Evolutionary conservation across 2,113 vertebrate species (phyloP), one percentile per base, ranked within the genome.

Genomic region (Martes martes): DNA sequence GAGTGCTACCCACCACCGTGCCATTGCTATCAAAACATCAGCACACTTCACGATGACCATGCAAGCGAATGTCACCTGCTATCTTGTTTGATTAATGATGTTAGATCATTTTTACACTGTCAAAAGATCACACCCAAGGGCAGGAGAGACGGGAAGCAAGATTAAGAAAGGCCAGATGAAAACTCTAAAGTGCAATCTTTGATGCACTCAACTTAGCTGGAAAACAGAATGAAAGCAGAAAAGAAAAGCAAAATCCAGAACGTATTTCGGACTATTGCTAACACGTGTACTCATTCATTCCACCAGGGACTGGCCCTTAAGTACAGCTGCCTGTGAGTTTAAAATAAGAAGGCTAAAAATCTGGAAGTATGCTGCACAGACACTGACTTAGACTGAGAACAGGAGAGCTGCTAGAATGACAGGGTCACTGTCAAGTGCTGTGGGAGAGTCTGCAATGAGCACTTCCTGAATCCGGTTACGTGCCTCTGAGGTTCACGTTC

Each of bases 381-480:
- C 59, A n/a, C 0, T 14, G 6, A 28, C 24, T 14, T 28, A 16
- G 19, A 52, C 31, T n/a, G 21, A 21, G 73, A 59, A 36, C 2
- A 5, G 91, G 4, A 11, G 13, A 28, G 74, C 3, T 5, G 61
- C 61, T 7, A 4, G 76, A 50, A 19, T 4, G 6, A 3, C 0
- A 19, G 28, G 4, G n/a, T 1, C 10, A 8, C 2, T 1, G 16
- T 0, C 14, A 9, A 5, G n/a, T 2, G 78, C 36, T 4, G 14
- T 0, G 2, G 24, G 61, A 1, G 4, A 0, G 0, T 4, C 47
- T 1, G 18, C 3, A 10, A 4, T 11, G 52, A 33, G 31, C 23
- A 1, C 81, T 8, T 67, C 36, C 28, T 3, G 31, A 13, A 2
- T 7, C 67, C 33, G 1, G 15, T 19, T 5, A 19, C 3, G 0